Percentiles rank a stretch among this genome's conserved stretches.
phyloP scores from a whole-genome alignment of 1,140 invertebrate species.

The Pachypsylla venusta region DNA sequence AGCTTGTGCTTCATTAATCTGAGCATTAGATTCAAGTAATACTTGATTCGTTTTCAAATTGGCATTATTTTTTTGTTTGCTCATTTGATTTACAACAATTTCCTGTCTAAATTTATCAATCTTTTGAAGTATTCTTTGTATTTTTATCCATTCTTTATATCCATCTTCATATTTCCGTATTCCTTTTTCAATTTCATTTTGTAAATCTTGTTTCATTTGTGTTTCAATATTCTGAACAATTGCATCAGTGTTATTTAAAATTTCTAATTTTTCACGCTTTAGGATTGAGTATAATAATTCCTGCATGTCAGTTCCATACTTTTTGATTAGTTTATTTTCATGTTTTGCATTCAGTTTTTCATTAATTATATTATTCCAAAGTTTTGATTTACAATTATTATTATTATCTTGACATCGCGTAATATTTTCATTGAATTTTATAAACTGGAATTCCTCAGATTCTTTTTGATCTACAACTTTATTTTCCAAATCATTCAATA shows the following conservation, averaged over 20 bases:
- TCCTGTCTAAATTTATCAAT: not conserved
- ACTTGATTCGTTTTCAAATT: not conserved
- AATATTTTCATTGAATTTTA: not conserved
- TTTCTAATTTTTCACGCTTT: constrained; percentile 1
- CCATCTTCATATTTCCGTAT: not conserved
- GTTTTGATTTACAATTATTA: not conserved
- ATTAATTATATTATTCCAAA: not conserved
- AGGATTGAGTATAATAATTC: not conserved
- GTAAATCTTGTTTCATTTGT: not conserved
- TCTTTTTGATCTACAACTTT: not conserved
- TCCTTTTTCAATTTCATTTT: not conserved
- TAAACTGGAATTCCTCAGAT: not conserved
- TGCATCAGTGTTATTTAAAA: not conserved
- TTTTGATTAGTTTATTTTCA: not conserved
- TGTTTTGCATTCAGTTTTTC: constrained; percentile 7
- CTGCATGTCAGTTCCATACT: not conserved
- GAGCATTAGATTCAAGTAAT: not conserved
- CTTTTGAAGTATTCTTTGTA: not conserved
- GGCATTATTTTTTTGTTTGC: not conserved
- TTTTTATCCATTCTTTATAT: constrained; percentile 1
- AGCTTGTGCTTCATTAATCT: not conserved
- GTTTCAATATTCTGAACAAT: not conserved
- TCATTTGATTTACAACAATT: not conserved
- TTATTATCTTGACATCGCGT: too few relatives aligned
- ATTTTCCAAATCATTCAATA: not conserved